phyloP scores from a whole-genome alignment of 2,113 vertebrate species.

The Cinclus cinclus region DNA sequence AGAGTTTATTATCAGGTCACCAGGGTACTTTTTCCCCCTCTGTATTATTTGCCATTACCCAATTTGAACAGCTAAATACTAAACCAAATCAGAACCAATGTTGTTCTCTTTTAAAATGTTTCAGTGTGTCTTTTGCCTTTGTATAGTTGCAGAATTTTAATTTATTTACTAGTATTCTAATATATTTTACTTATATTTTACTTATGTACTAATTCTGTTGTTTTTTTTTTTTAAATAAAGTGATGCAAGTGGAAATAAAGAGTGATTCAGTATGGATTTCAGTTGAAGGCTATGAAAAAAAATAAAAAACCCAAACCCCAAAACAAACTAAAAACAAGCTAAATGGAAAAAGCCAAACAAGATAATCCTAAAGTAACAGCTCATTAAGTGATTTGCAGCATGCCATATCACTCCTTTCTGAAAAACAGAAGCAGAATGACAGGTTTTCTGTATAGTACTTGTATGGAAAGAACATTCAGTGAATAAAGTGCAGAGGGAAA shows the following conservation, averaged over 20 bases:
- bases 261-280: background rate
- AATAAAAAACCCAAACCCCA: too few relatives aligned
- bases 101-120: background rate
- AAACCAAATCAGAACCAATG: background rate
- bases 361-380: background rate
- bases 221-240: background rate
- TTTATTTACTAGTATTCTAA: background rate
- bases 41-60: background rate
- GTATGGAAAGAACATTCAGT: background rate
- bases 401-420: background rate
- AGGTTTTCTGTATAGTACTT: background rate
- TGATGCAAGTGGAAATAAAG: background rate
- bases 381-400: background rate
- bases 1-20: constrained; percentile 30
- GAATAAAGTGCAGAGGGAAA: background rate
- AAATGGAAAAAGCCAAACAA: background rate
- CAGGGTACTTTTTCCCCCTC: background rate
- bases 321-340: background rate
- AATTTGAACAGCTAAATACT: background rate
- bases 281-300: background rate
- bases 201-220: background rate
- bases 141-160: background rate
- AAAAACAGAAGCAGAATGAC: background rate
- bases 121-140: background rate
- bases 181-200: background rate